Percentiles rank a stretch among this genome's conserved stretches.
These are phyloP conservation scores for Micrasema longulum DNA, from an alignment of 1,140 invertebrate species.

Conservation along the genomic window DNA sequence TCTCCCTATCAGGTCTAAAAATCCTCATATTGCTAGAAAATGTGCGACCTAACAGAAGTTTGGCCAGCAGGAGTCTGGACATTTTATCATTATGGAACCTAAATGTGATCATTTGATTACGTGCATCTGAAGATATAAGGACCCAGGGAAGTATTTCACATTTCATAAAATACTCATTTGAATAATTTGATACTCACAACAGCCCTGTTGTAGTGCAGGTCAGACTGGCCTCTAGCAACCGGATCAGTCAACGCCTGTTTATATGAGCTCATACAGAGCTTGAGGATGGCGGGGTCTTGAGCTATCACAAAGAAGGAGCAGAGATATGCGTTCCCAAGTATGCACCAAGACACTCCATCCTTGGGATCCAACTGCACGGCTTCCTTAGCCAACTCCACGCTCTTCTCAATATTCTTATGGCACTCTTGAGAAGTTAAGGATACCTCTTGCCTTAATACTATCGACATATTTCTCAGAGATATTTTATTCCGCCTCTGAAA, in stretches of 20 bases:
- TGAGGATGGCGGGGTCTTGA: constrained; percentile 80
- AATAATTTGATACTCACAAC: constrained; percentile 71
- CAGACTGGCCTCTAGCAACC: constrained; percentile 78
- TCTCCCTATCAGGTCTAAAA: too few species aligned
- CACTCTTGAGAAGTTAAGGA: constrained; percentile 68
- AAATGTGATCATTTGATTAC: too few species aligned
- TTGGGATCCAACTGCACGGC: constrained; percentile 83
- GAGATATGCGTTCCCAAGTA: constrained; percentile 88
- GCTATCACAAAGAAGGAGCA: constrained; percentile 82
- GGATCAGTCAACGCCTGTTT: constrained; percentile 83
- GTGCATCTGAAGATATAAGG: too few species aligned
- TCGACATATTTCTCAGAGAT: constrained; percentile 86
- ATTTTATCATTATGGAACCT: too few species aligned
- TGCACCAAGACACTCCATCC: constrained; percentile 88
- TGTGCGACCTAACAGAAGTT: too few species aligned
- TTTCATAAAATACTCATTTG: too few species aligned
- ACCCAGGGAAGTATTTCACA: too few species aligned
- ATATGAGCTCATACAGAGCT: constrained; percentile 85
- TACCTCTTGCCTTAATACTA: constrained; percentile 80
- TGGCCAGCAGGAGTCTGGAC: too few species aligned
- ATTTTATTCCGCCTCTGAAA: constrained; percentile 82
- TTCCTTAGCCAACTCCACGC: constrained; percentile 85
- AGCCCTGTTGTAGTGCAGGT: constrained; percentile 89
- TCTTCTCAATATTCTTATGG: constrained; percentile 75
- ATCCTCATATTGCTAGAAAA: too few species aligned